Conservation (phyloP, 2,888 invertebrate species). For the Notodonta ziczac region DNA sequence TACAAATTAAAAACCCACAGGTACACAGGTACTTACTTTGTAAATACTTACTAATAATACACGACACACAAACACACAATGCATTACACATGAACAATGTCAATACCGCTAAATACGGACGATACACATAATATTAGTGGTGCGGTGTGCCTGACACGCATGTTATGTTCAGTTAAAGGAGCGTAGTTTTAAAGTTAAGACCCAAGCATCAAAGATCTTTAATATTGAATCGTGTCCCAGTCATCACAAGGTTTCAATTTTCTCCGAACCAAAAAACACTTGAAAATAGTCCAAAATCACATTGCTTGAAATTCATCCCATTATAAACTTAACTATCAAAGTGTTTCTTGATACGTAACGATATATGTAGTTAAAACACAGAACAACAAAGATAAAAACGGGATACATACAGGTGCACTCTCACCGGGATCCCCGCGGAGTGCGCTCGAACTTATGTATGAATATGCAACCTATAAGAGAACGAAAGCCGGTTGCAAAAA, state of each 20-base stretch:
- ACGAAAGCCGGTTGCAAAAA: constrained; percentile 83
- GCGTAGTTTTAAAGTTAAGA: constrained; percentile 16
- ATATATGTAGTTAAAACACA: constrained; percentile 13
- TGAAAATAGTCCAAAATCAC: background rate
- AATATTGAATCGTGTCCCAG: constrained; percentile 16
- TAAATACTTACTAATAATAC: constrained; percentile 19
- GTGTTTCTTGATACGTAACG: constrained; percentile 20
- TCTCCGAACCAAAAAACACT: constrained; percentile 15
- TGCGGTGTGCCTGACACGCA: constrained; percentile 32
- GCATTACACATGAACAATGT: constrained; percentile 16
- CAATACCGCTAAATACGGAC: constrained; percentile 20
- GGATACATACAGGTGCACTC: constrained; percentile 89
- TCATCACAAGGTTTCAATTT: constrained; percentile 12
- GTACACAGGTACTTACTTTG: constrained; percentile 6
- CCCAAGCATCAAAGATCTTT: constrained; percentile 40
- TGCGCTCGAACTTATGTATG: constrained; percentile 80
- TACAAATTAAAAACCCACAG: constrained; percentile 2
- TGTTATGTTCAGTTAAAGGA: constrained; percentile 24
- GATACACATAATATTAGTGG: constrained; percentile 34
- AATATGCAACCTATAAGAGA: constrained; percentile 87
- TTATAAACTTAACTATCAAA: constrained; percentile 13
- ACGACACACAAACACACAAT: constrained; percentile 31
- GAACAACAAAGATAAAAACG: constrained; percentile 59
- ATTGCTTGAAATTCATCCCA: too few relatives aligned
- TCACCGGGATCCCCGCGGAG: constrained; percentile 82